Evolutionary conservation across 2,888 invertebrate genomes (phyloP), one percentile per base, ranked within the genome.

Genomic region (Ryuthela nishihirai): DNA sequence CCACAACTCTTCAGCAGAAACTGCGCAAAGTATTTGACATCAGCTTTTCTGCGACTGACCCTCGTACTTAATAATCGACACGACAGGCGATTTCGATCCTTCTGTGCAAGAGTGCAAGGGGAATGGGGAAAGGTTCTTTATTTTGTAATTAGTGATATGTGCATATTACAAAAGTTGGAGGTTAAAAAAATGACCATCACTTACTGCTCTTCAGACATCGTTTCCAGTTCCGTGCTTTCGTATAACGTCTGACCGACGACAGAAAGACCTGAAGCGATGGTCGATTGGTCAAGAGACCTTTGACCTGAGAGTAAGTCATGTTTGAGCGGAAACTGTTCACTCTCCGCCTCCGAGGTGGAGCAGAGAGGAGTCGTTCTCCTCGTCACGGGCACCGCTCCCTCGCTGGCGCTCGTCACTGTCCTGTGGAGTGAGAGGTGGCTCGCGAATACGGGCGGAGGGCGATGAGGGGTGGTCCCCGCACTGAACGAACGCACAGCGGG

Each of bases 341-440:
- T 17, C 1, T 9, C 34, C 5, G 17, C 23, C 1, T 40, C n/a
- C 4, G 56, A 46, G 2, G 23, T 26, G 0, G 58, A 58, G 32
- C 58, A 23, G 7, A 36, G 12, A 35, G 52, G 50, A 7, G 25
- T 15, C n/a, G 45, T 21, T 12, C 56, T 25, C n/a, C 56, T 45
- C 6, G 34, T 48, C 3, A 43, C 53, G 4, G 29, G 29, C 7
- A 29, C 29, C 7, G 9, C 7, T 9, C 59, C 59, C 21, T 59
- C 59, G 25, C 59, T 59, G 34, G 53, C 59, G 44, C 59, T 59
- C 29, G 59, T 59, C 15, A 39, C 17, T 1, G 59, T 59, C 18
- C 59, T 20, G 0, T 44, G 44, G 15, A 59, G 47, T n/a, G n/a
- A n/a, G n/a, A n/a, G n/a, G n/a, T n/a, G n/a, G n/a, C n/a, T n/a